Percentiles rank a stretch among this genome's conserved stretches.
These are phyloP conservation scores for Gambusia holbrooki DNA, from an alignment of 2,113 vertebrate genomes.

Conservation along the genomic window DNA sequence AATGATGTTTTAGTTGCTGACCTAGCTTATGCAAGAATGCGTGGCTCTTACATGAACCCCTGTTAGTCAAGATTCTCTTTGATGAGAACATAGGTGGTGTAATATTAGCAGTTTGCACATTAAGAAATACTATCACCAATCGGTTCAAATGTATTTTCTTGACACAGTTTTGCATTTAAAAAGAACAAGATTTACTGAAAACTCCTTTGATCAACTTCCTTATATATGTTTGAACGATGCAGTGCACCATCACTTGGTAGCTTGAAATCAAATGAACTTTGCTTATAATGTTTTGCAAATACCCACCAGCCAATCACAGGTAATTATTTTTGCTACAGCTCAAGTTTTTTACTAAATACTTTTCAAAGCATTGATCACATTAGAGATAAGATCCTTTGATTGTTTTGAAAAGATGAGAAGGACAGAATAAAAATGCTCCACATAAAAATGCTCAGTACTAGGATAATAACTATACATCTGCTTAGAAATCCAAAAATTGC, in stretches of 20 bases:
- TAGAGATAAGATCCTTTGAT: no score
- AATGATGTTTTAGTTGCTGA: not conserved
- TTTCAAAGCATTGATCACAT: not conserved
- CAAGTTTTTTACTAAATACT: not conserved
- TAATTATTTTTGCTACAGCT: not conserved
- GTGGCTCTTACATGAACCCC: not conserved
- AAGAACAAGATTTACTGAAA: not conserved
- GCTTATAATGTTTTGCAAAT: not conserved
- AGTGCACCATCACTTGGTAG: no score
- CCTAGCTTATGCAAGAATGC: not conserved
- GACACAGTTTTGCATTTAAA: not conserved
- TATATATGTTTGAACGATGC: no score
- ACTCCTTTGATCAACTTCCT: no score
- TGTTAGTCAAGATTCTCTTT: conserved; percentile 2
- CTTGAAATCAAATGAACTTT: not conserved
- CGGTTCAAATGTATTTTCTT: not conserved
- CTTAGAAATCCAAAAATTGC: no score
- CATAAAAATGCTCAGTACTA: not conserved
- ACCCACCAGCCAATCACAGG: not conserved
- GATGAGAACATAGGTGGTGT: conserved; percentile 17
- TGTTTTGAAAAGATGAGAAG: not conserved
- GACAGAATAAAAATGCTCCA: not conserved
- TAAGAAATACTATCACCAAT: conserved; percentile 40
- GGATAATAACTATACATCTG: not conserved
- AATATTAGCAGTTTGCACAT: conserved; percentile 37